These are phyloP conservation scores for Beaufortia kweichowensis DNA, from an alignment of 2,113 vertebrate genomes.

Conservation along the genomic window DNA sequence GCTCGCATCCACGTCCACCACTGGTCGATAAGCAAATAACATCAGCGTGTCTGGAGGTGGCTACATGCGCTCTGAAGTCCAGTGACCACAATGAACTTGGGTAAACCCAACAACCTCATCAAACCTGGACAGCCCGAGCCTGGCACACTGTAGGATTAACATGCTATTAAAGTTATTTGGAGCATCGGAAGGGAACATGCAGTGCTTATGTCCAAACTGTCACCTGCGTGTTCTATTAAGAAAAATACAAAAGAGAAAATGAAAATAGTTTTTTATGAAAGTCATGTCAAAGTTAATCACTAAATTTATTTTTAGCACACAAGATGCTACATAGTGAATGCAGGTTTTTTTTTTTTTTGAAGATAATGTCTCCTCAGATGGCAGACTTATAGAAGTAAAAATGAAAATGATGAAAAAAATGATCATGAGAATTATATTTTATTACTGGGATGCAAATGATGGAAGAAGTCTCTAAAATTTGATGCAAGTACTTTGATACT, in stretches of 20 bases:
- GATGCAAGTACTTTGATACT: neutral
- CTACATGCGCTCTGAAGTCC: constrained; percentile 30
- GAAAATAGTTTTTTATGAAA: neutral
- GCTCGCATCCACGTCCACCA: constrained; percentile 37
- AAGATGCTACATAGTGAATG: neutral
- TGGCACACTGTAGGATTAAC: constrained; percentile 60
- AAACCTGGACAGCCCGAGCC: neutral
- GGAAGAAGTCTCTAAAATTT: neutral
- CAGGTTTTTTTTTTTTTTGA: neutral
- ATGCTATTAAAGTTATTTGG: constrained; percentile 61
- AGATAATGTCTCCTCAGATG: neutral
- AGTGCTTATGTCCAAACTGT: constrained; percentile 39
- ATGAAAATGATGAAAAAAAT: neutral
- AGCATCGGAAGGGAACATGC: constrained; percentile 51
- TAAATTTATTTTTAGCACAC: neutral
- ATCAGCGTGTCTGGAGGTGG: constrained; percentile 18
- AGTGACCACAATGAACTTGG: constrained; percentile 49
- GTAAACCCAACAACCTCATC: constrained; percentile 33
- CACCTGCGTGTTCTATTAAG: constrained; percentile 26
- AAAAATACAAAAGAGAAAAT: neutral
- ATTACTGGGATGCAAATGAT: neutral
- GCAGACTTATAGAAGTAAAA: too few relatives aligned
- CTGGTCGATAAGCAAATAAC: constrained; percentile 53
- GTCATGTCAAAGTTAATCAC: neutral
- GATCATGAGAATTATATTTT: neutral